Base-by-base conservation (phyloP, 2,888 invertebrate species). In the Athalia rosae region DNA sequence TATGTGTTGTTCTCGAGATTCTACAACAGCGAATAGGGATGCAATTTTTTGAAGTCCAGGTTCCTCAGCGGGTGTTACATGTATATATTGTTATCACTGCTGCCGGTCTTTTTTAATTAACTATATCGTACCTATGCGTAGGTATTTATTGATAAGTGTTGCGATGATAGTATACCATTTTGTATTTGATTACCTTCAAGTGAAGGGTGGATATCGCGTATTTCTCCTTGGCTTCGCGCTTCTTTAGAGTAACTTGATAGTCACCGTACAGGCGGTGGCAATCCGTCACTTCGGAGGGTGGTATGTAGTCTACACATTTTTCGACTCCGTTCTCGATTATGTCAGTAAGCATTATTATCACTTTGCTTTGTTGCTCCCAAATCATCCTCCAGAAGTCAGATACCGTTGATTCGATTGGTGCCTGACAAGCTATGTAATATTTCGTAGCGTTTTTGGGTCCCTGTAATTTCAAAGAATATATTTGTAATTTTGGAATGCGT, bases 381-480 rank as follows among this genome's bases (percentile, higher is more conserved):
- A 98, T 93, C 98, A 98, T 98, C 62, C 96, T 93, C 98, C 98
- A 98, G 90, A 98, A 98, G 90, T 98, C 98, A 48, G 92, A 92
- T 0, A 97, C 94, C 0, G 98, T 98, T 81, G 94, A 93, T 78
- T 95, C 93, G 82, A 98, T 91, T 0, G 98, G 98, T 8, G 96
- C 98, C 90, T 98, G 98, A 84, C 96, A 96, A 15, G 97, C 97
- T 53, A 98, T 97, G 90, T 98, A 98, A 89, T 95, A 96, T 85
- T 95, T 95, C 47, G 93, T 93, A 28, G 94, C 93, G 85, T 95
- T 95, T 84, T 95, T 95, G 0, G 97, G 96, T 74, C 98, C 98
- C 97, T 98, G 89, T 78, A 88, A 87, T 43, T 15, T 5, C 1
- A 11, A 59, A 61, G 58, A 9, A n/a, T 47, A 15, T 64, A 13